Evolutionary conservation across 2,113 vertebrate species (phyloP).

Genomic region (Callopanchax toddi): DNA sequence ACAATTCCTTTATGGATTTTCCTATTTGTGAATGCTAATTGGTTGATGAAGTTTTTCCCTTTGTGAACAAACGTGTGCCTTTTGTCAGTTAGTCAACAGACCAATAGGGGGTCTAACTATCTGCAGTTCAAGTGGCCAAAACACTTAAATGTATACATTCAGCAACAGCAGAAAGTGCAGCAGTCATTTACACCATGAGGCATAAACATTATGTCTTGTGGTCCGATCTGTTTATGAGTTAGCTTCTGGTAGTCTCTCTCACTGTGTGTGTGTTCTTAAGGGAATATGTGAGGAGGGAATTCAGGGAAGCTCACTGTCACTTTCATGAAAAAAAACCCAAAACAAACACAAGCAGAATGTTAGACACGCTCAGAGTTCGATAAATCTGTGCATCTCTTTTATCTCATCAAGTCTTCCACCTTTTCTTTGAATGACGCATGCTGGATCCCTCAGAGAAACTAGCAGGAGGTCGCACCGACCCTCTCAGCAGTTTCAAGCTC

Average conservation of each 20-base stretch:
- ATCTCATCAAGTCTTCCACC: constrained; percentile 21
- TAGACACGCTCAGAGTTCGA: constrained; percentile 9
- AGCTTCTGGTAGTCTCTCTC: constrained; percentile 17
- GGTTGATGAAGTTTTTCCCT: neutral
- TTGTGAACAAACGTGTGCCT: no score
- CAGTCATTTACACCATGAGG: constrained; percentile 32
- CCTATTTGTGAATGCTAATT: no score
- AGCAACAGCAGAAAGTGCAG: constrained; percentile 11
- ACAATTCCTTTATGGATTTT: no score
- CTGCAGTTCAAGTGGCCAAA: constrained; percentile 12
- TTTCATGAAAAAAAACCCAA: constrained; percentile 40
- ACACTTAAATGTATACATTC: constrained; percentile 14
- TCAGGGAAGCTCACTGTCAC: constrained; percentile 8
- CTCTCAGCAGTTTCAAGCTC: constrained; percentile 18
- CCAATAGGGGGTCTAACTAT: constrained; percentile 23
- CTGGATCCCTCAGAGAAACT: constrained; percentile 32
- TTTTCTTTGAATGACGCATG: constrained; percentile 54
- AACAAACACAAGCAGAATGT: constrained; percentile 48
- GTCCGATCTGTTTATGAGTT: constrained; percentile 54
- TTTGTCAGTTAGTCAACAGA: constrained; percentile 34
- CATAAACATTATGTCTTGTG: constrained; percentile 59
- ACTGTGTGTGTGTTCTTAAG: constrained; percentile 31
- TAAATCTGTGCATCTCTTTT: constrained; percentile 8
- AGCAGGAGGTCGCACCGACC: constrained; percentile 27
- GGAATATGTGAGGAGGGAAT: constrained; percentile 46